Base-by-base conservation (phyloP, 2,797 vertebrate species). In the Lemur catta region DNA sequence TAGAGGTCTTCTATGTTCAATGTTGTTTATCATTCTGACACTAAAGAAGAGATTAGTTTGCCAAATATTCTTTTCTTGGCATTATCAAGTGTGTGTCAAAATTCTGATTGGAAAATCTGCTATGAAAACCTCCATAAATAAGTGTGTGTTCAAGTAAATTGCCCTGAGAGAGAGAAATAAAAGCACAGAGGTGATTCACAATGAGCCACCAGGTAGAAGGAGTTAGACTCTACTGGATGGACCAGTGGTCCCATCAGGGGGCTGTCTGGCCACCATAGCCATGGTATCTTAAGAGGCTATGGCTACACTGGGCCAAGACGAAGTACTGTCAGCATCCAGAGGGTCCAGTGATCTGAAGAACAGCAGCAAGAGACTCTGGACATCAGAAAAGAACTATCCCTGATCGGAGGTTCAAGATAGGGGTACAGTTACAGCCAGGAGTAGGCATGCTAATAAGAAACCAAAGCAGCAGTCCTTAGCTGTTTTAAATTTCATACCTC, bases 1-100 rank as follows among this genome's bases (percentile, higher is more conserved):
- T 52, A 93, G n/a, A 92, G 61, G 35, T 38, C 61, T 48, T 74
- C 67, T 81, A 80, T 28, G 30, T 65, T 92, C 48, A 86, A 2
- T 65, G 55, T 4, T 88, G 61, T 69, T 96, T 78, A 85, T 89
- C 74, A 95, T 79, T 93, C 63, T 96, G 74, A 94, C 61, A 26
- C 57, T 84, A 88, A 59, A 75, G 46, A 43, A 69, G 59, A 92
- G 55, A 84, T 88, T 93, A 35, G 30, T 89, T 94, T 95, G 13
- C 55, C 35, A 78, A 35, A 30, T 41, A 81, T 50, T 91, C 74
- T 89, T 74, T 90, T 59, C 52, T 72, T 89, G n/a, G 33, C 24
- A 78, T 92, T 87, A 79, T 33, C 13, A 28, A 28, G 24, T 57
- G 63, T 93, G 30, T 74, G 50, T 67, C 85, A 85, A 41, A 95